Evolutionary conservation across 2,113 vertebrate genomes (phyloP).

Genomic region (Anoura caudifer): DNA sequence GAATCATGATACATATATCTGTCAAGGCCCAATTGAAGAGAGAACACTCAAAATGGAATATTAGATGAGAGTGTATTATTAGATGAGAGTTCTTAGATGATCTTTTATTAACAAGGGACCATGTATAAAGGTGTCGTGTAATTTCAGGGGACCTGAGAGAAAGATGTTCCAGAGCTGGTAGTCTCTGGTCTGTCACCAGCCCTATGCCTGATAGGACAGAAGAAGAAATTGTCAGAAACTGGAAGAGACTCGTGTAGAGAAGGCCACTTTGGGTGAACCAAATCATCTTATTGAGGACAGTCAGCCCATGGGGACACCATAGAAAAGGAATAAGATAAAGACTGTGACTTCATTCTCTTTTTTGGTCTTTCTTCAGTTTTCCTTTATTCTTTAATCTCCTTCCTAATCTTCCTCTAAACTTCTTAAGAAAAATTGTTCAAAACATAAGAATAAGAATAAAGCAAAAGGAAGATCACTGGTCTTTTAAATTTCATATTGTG

Average conservation of each 20-base stretch:
- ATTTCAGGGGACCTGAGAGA: not conserved
- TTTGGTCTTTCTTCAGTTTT: not conserved
- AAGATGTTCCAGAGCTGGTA: not conserved
- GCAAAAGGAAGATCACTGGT: not conserved
- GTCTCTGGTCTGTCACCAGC: not conserved
- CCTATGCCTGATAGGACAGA: not conserved
- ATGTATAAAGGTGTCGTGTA: not conserved
- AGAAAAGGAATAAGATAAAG: not conserved
- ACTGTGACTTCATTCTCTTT: not conserved
- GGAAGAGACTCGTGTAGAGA: not conserved
- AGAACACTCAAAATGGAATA: not conserved
- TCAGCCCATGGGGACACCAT: not conserved
- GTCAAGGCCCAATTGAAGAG: not conserved
- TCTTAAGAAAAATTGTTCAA: not conserved
- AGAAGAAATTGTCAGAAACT: not conserved
- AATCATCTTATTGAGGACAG: not conserved
- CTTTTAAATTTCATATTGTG: not conserved
- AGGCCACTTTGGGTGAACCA: not conserved
- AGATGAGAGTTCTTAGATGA: not conserved
- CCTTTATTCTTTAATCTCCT: not conserved
- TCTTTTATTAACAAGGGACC: not conserved
- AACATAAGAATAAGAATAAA: slow-evolving; percentile 16
- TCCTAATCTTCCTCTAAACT: not conserved
- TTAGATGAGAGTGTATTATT: not conserved
- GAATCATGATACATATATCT: not conserved